phyloP scores from a whole-genome alignment of 2,888 invertebrate genomes.

The Norana najaformis region DNA sequence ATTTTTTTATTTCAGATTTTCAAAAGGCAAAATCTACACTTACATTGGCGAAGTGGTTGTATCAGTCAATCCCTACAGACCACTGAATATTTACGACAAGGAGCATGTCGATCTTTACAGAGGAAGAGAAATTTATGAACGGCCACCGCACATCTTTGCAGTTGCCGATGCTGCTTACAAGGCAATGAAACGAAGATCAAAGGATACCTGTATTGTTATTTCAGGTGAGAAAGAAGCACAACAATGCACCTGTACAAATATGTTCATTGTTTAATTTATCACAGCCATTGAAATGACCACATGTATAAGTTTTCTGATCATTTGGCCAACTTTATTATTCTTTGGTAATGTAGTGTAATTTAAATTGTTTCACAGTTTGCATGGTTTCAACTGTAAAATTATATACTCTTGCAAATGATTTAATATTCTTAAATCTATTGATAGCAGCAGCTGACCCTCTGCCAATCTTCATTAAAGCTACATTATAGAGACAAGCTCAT shows the following conservation, averaged over 20 bases:
- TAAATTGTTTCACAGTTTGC: too few relatives aligned
- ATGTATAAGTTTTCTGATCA: not conserved
- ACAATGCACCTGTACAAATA: not conserved
- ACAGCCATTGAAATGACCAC: not conserved
- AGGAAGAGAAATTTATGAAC: conserved; percentile 93
- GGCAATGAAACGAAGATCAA: conserved; percentile 84
- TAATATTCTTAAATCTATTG: too few relatives aligned
- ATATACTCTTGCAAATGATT: too few relatives aligned
- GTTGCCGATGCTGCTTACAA: conserved; percentile 94
- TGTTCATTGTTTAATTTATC: not conserved
- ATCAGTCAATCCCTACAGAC: conserved; percentile 94
- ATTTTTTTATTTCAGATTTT: conserved; percentile 40
- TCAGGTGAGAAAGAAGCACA: conserved; percentile 62
- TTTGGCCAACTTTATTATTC: not conserved
- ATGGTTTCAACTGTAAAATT: too few relatives aligned
- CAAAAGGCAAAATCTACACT: conserved; percentile 79
- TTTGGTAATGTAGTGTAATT: not conserved
- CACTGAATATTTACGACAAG: conserved; percentile 85
- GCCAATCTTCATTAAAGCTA: too few relatives aligned
- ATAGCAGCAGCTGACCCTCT: too few relatives aligned
- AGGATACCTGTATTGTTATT: conserved; percentile 95
- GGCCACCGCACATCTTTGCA: conserved; percentile 95
- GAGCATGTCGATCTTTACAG: conserved; percentile 86
- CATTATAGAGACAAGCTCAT: not conserved
- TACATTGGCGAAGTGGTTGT: conserved; percentile 91